Conservation (phyloP, 2,113 vertebrate species). For the Carassius carassius region DNA sequence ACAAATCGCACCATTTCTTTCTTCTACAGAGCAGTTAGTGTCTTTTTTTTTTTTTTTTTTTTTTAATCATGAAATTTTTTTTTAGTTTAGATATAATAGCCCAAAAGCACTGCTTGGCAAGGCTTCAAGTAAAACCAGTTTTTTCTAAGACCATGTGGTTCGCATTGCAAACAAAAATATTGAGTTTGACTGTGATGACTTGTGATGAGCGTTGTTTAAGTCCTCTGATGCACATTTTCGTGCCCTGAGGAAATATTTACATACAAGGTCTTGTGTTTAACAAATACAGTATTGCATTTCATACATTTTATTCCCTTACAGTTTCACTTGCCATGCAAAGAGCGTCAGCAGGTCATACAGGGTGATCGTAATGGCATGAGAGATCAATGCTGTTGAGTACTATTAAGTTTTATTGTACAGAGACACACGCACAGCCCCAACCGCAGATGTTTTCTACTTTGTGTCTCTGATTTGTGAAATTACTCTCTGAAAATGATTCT, state of each 20-base stretch:
- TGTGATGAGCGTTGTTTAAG: neutral
- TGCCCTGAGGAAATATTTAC: neutral
- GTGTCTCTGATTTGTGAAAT: neutral
- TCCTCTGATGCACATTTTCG: neutral
- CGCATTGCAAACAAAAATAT: neutral
- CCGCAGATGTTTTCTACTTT: constrained; percentile 9
- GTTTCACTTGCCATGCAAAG: constrained; percentile 14
- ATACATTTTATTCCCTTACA: neutral
- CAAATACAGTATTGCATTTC: neutral
- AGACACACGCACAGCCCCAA: neutral
- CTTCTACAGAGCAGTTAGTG: neutral
- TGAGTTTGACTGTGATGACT: neutral
- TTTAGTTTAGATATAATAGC: no score
- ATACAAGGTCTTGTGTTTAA: neutral
- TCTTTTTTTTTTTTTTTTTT: no score
- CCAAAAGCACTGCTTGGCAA: neutral
- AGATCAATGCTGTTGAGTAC: constrained; percentile 34
- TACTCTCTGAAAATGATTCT: constrained; percentile 15
- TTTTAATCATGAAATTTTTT: neutral
- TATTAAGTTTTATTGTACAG: constrained; percentile 10
- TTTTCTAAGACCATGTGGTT: neutral
- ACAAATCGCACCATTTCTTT: neutral
- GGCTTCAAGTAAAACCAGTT: neutral
- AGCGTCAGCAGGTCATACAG: neutral
- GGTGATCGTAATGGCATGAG: neutral